Conservation (phyloP, 64 coral and sea anemone species). For the Montipora efflorescens region DNA sequence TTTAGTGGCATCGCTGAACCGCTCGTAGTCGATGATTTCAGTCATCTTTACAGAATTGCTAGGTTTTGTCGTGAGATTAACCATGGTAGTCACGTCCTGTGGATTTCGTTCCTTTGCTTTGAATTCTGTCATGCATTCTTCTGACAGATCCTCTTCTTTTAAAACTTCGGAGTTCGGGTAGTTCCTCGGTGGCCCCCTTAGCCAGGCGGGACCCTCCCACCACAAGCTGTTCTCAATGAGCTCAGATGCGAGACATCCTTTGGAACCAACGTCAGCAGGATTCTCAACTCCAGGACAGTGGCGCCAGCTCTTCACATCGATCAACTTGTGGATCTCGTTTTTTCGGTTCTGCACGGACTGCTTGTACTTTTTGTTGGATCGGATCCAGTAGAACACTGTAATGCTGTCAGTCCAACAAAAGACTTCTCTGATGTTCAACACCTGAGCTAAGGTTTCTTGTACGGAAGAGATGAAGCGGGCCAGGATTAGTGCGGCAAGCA, state of each 20-base stretch:
- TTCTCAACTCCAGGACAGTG: constrained; percentile 50
- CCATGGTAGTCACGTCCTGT: not conserved
- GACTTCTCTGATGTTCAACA: no score
- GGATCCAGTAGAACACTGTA: no score
- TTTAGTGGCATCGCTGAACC: constrained; percentile 52
- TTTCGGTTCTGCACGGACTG: no score
- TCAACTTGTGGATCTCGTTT: not conserved
- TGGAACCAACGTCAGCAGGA: constrained; percentile 24
- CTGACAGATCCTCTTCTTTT: not conserved
- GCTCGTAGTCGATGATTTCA: constrained; percentile 71
- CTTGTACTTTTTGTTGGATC: no score
- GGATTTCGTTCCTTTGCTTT: no score
- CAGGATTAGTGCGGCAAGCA: no score
- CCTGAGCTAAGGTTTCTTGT: no score
- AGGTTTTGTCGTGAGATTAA: not conserved
- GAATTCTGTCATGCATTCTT: no score
- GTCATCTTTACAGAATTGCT: constrained; percentile 36
- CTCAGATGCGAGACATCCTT: not conserved
- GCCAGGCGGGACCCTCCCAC: constrained; percentile 23
- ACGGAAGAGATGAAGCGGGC: no score
- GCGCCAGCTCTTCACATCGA: not conserved
- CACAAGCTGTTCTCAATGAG: not conserved
- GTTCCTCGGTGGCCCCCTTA: no score
- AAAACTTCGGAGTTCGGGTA: no score
- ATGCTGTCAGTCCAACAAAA: no score